These are phyloP conservation scores for Aethina tumida DNA, from an alignment of 1,140 invertebrate genomes.

Conservation along the genomic window DNA sequence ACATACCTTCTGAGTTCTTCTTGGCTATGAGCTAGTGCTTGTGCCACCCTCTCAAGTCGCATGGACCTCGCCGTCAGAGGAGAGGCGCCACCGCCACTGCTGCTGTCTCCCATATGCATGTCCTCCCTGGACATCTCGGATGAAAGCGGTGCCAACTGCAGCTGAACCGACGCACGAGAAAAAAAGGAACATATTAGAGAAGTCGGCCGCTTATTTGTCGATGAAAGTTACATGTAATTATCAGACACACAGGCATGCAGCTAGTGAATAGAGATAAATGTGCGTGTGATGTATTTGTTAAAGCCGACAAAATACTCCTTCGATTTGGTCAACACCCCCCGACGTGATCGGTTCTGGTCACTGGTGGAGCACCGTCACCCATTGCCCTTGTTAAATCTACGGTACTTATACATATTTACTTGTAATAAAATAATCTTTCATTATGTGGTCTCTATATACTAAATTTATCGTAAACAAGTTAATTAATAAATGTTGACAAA, in stretches of 20 bases:
- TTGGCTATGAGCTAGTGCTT: conserved; percentile 77
- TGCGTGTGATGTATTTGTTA: conserved; percentile 19
- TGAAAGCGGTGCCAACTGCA: conserved; percentile 55
- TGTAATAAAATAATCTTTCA: too few species aligned
- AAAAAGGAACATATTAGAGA: conserved; percentile 8
- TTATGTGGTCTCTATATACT: too few species aligned
- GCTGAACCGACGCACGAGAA: conserved; percentile 35
- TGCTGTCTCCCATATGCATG: conserved; percentile 57
- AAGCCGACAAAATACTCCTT: conserved; percentile 24
- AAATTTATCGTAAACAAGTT: too few species aligned
- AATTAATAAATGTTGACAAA: too few species aligned
- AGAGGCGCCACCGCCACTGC: conserved; percentile 60
- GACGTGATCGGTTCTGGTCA: too few species aligned
- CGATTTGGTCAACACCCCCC: too few species aligned
- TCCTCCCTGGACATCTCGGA: conserved; percentile 57
- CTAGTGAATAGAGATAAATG: conserved; percentile 18
- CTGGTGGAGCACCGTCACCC: too few species aligned
- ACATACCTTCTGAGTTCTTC: conserved; percentile 66
- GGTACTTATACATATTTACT: too few species aligned
- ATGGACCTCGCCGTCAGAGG: conserved; percentile 80
- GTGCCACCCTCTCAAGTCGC: conserved; percentile 72
- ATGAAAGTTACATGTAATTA: neutral
- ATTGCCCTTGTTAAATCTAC: too few species aligned
- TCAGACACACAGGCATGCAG: conserved; percentile 16
- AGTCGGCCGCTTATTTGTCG: conserved; percentile 11